Evolutionary conservation across 1,140 invertebrate species (phyloP), one percentile per base, ranked within the genome.

Genomic region (Drepana arcuata): DNA sequence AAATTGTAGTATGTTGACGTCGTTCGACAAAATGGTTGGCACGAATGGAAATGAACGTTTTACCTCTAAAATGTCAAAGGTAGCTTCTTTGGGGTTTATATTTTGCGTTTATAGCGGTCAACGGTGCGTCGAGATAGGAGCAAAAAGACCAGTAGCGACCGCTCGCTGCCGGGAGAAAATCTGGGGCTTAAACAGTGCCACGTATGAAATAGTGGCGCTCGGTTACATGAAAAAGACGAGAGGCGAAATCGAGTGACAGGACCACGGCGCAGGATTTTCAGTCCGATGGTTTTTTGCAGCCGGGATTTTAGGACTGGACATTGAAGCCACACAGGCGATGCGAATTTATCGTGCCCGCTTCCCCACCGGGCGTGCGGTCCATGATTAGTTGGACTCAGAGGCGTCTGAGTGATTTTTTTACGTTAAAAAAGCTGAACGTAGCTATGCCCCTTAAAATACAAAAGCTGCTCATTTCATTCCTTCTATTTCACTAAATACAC

Each of bases 201-300:
- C 68, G 73, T 74, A 81, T 78, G 77, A 81, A 81, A 81, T 78
- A 80, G 67, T 72, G 49, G 60, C 46, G 68, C 64, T 74, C 66
- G 72, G 69, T 75, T 74, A 81, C 77, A 77, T 78, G 73, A 81
- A 81, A 81, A 78, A 81, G 73, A 81, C 70, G 77, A 70, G 62
- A 73, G 69, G 63, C 72, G 71, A 72, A 77, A 81, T 81, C 73
- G 72, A 75, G 70, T 74, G 77, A 81, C 77, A 74, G 68, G 56
- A 69, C 67, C 61, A 61, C 68, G 65, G 63, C 57, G 58, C 57
- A 71, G 68, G 71, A 72, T 71, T 78, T 80, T 68, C 61, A 69
- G 61, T 66, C 54, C 41, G 62, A 62, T 73, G 67, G 47, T 75
- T 75, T 79, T 80, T 77, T 74, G 61, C 62, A 49, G 58, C 37